These are phyloP conservation scores for Mandrillus leucophaeus DNA, from an alignment of 2,113 vertebrate species.

Conservation along the genomic window DNA sequence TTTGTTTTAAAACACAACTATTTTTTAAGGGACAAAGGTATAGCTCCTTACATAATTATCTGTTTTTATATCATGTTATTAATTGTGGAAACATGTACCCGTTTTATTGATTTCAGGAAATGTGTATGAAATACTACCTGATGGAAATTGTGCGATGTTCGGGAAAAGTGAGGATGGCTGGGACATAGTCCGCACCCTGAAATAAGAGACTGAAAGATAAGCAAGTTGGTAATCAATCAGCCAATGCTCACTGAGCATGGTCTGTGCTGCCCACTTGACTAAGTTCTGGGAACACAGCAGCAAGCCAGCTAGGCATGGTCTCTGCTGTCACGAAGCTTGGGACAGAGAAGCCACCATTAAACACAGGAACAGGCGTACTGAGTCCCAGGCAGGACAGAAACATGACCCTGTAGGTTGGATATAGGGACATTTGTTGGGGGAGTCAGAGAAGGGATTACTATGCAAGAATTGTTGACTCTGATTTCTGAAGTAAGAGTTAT, in stretches of 20 bases:
- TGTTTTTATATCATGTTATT: not conserved
- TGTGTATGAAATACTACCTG: not conserved
- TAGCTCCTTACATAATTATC: not conserved
- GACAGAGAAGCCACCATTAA: not conserved
- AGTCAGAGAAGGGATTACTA: not conserved
- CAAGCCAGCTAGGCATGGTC: accelerated
- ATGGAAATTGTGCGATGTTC: not conserved
- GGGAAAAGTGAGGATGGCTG: not conserved
- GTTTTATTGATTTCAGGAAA: not conserved
- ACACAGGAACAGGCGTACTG: not conserved
- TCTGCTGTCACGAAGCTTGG: not conserved
- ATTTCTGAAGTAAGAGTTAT: not conserved
- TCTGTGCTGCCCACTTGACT: not conserved
- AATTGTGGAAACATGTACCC: not conserved
- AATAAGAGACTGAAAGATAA: not conserved
- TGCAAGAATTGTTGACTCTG: not conserved
- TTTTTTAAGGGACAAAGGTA: not conserved
- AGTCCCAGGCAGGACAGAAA: not conserved
- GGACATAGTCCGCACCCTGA: too few relatives aligned
- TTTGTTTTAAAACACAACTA: not conserved
- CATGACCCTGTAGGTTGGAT: not conserved
- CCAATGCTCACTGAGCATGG: accelerated
- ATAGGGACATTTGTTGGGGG: not conserved
- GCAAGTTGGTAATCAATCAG: not conserved
- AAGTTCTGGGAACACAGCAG: not conserved